Evolutionary conservation across 2,113 vertebrate genomes (phyloP), one percentile per base, ranked within the genome.

Genomic region (Chaetodon auriga): DNA sequence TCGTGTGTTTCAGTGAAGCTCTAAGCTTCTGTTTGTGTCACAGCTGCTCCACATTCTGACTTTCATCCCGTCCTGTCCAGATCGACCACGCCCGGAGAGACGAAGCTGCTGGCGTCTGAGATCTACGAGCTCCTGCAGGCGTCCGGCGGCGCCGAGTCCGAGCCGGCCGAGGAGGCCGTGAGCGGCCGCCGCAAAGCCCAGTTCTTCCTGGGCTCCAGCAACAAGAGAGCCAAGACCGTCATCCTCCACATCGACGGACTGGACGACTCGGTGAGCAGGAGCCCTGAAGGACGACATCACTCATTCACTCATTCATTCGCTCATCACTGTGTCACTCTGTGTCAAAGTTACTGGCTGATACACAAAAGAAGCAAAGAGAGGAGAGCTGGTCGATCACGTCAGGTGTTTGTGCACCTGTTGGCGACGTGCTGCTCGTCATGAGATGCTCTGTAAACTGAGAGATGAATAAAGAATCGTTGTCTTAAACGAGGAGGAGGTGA

Each of bases 191-290:
- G 96, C 36, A 97, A 97, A 93, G 96, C 97, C 11, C 97, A 97
- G 91, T 99, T 99, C 93, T 99, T 99, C 90, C 94, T 98, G 1
- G 97, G 97, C 80, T 95, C 96, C 82, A 97, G 96, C 87, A 99
- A 99, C 89, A 98, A 98, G 83, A 95, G 97, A 76, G 97, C 97
- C 86, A 99, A 98, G 94, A 99, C 97, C 0, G 96, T 99, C 68
- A 93, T 97, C 78, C 92, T 99, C 71, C 97, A 98, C 75, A 97
- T 98, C 92, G 95, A 98, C 76, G 97, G 97, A 35, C 96, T 98
- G 69, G 97, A 99, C 85, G 97, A 98, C 87, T 93, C 96, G 87
- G 97, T 98, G 94, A 96, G 71, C 60, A 6, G 18, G 19, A n/a
- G 35, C 18, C 19, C 48, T 14, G 25, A 38, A 14, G 3, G 51